phyloP scores from a whole-genome alignment of 2,113 vertebrate genomes.

The Cebus imitator region DNA sequence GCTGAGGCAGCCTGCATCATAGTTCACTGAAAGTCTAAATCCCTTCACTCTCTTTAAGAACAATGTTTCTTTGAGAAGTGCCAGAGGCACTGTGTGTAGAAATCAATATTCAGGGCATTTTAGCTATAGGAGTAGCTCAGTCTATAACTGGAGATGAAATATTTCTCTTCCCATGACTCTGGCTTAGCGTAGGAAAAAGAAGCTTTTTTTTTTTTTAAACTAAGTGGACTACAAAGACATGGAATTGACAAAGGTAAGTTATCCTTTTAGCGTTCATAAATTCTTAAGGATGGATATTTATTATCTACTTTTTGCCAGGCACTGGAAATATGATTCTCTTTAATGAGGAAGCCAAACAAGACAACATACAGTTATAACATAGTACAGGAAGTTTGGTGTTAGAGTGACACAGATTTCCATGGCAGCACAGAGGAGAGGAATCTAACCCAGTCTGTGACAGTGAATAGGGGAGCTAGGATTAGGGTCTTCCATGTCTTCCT shows the following conservation, averaged over 20 bases:
- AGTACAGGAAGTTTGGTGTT: neutral
- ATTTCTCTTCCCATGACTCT: neutral
- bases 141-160: neutral
- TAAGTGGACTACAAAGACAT: neutral
- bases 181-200: neutral
- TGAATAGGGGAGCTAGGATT: neutral
- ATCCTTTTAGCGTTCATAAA: neutral
- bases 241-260: neutral
- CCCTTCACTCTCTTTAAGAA: constrained; percentile 18
- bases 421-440: neutral
- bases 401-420: neutral
- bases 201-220: neutral
- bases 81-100: neutral
- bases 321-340: neutral
- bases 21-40: constrained; percentile 45
- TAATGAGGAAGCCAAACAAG: neutral
- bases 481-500: neutral
- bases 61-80: constrained; percentile 40
- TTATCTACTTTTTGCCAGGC: neutral
- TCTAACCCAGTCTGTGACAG: neutral
- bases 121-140: neutral
- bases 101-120: neutral
- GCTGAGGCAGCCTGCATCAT: neutral
- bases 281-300: neutral
- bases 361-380: neutral